Conservation (phyloP, 2,888 invertebrate genomes). For the Drosophila neonasuta region DNA sequence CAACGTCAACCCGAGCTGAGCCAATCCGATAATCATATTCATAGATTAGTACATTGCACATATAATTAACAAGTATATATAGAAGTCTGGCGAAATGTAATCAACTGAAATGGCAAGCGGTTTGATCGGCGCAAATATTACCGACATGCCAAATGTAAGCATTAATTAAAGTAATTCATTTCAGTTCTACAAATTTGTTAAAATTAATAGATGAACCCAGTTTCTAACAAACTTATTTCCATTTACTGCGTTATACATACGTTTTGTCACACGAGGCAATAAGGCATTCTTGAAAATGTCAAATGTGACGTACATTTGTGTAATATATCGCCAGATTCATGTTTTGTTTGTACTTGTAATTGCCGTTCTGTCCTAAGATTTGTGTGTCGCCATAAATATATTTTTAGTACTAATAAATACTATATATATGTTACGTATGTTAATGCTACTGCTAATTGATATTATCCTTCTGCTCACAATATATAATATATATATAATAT, state of each 20-base stretch:
- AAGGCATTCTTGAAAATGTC: constrained; percentile 50
- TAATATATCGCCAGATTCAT: constrained; percentile 27
- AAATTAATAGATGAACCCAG: too few species aligned
- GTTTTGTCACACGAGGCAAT: too few species aligned
- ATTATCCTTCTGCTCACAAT: too few species aligned
- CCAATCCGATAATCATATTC: constrained; percentile 16
- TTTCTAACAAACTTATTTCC: too few species aligned
- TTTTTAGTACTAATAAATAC: too few species aligned
- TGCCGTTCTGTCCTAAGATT: too few species aligned
- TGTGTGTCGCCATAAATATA: too few species aligned
- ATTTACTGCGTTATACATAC: background rate
- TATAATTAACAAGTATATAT: constrained; percentile 18
- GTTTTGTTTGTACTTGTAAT: background rate
- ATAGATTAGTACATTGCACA: constrained; percentile 19
- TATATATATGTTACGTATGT: constrained; percentile 15
- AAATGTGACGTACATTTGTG: constrained; percentile 60
- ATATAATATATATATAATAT: too few species aligned
- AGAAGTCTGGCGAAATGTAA: constrained; percentile 61
- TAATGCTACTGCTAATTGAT: constrained; percentile 30
- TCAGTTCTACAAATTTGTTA: too few species aligned
- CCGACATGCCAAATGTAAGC: constrained; percentile 71
- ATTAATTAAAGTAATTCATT: constrained; percentile 11
- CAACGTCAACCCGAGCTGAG: constrained; percentile 1
- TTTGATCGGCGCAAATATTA: constrained; percentile 72
- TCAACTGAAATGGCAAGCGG: constrained; percentile 65